These are phyloP conservation scores for Acanthis flammea DNA, from an alignment of 2,797 vertebrate genomes.

Conservation along the genomic window DNA sequence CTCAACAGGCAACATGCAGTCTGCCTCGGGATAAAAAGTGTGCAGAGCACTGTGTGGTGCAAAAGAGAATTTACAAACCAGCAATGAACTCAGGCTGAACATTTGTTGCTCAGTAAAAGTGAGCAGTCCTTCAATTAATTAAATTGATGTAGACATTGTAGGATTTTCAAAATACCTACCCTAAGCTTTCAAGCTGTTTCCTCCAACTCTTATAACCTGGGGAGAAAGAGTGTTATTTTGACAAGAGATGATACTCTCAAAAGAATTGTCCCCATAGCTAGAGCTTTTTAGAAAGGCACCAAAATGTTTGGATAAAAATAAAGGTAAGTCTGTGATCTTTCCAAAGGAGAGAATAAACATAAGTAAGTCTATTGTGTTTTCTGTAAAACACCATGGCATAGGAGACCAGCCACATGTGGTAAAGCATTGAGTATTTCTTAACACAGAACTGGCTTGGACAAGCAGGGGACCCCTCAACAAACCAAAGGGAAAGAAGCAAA, in stretches of 20 bases:
- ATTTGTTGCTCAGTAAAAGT: neutral
- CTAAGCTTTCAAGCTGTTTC: neutral
- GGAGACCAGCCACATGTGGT: neutral
- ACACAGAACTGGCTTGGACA: neutral
- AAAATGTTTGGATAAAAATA: neutral
- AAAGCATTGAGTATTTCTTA: neutral
- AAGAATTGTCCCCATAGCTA: neutral
- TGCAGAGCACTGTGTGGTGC: neutral
- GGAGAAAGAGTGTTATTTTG: neutral
- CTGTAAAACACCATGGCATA: neutral
- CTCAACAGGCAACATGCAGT: neutral
- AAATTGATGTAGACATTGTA: neutral
- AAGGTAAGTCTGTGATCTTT: neutral
- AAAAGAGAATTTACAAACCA: neutral
- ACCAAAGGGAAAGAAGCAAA: neutral
- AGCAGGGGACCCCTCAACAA: accelerated
- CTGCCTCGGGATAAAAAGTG: neutral
- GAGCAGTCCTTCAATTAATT: neutral
- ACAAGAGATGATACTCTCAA: neutral
- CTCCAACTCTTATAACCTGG: neutral
- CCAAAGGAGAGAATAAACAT: neutral
- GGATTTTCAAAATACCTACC: neutral
- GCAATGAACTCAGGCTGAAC: neutral
- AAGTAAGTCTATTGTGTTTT: neutral
- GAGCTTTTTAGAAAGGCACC: neutral